Conservation (phyloP, 2,113 vertebrate genomes). For the Nothocercus julius region DNA sequence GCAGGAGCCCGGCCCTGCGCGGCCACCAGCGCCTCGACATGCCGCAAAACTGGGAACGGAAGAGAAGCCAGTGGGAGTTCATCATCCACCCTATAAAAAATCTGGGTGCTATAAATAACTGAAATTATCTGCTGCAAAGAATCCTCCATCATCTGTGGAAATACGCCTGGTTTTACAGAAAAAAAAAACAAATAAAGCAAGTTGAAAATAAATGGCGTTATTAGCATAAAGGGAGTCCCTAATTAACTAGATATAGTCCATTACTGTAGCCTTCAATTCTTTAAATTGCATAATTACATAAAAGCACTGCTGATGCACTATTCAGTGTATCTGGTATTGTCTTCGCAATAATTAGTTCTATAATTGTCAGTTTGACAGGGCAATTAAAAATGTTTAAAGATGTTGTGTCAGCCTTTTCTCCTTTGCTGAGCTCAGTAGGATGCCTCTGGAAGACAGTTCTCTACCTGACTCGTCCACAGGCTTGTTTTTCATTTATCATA, state of each 20-base stretch:
- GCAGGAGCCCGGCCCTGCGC: background rate
- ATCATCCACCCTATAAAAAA: background rate
- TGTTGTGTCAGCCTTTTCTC: slow-evolving; percentile 71
- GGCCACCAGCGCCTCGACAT: background rate
- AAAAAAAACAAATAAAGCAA: slow-evolving; percentile 63
- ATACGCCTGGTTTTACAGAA: background rate
- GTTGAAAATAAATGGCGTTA: slow-evolving; percentile 77
- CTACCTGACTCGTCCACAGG: background rate
- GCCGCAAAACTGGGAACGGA: background rate
- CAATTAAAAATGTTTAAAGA: slow-evolving; percentile 86
- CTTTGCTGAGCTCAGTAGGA: slow-evolving; percentile 46
- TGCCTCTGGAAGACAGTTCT: slow-evolving; percentile 44
- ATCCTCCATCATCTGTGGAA: slow-evolving; percentile 24
- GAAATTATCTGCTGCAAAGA: background rate
- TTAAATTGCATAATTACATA: slow-evolving; percentile 84
- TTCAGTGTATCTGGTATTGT: slow-evolving; percentile 81
- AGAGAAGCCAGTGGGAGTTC: background rate
- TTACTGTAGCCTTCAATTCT: slow-evolving; percentile 84
- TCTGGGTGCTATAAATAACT: background rate
- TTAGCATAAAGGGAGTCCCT: slow-evolving; percentile 80
- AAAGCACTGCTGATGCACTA: slow-evolving; percentile 74
- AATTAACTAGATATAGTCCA: slow-evolving; percentile 82
- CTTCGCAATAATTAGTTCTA: slow-evolving; percentile 82
- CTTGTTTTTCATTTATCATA: slow-evolving; percentile 44
- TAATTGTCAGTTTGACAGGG: slow-evolving; percentile 86